Evolutionary conservation across 2,113 vertebrate genomes (phyloP).

Genomic region (Varanus komodoensis): DNA sequence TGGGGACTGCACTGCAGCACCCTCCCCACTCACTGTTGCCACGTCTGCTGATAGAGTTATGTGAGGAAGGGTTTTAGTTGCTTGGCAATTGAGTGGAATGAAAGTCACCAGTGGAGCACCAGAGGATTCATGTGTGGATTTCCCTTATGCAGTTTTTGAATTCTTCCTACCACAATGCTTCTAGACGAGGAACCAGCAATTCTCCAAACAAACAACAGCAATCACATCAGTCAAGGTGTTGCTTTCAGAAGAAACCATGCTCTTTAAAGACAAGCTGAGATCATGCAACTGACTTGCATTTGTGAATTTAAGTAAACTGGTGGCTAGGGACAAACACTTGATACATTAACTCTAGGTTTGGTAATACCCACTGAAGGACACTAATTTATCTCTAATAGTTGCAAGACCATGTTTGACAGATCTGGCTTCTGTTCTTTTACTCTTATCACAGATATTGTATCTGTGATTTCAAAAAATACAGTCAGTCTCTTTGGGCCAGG

Average conservation of each 20-base stretch:
- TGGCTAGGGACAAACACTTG: not conserved
- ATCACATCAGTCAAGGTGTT: not conserved
- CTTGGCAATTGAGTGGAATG: not conserved
- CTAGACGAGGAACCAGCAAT: not conserved
- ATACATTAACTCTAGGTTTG: not conserved
- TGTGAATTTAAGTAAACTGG: rapidly evolving
- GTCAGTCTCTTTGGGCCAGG: not conserved
- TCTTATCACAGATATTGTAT: not conserved
- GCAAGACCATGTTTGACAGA: not conserved
- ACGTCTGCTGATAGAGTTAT: rapidly evolving
- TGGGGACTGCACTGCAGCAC: not conserved
- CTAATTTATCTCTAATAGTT: not conserved
- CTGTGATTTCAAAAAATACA: not conserved
- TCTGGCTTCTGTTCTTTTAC: not conserved
- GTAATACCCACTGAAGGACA: not conserved
- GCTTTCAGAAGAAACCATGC: not conserved
- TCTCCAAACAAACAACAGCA: not conserved
- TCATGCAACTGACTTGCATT: not conserved
- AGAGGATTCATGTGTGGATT: not conserved
- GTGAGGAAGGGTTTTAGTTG: not conserved
- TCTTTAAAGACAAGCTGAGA: not conserved
- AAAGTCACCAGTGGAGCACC: not conserved
- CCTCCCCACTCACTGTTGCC: rapidly evolving
- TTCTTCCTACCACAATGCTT: rapidly evolving
- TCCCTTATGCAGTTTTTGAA: not conserved